Conservation (phyloP, 2,888 invertebrate genomes). For the Cistogaster globosa region DNA sequence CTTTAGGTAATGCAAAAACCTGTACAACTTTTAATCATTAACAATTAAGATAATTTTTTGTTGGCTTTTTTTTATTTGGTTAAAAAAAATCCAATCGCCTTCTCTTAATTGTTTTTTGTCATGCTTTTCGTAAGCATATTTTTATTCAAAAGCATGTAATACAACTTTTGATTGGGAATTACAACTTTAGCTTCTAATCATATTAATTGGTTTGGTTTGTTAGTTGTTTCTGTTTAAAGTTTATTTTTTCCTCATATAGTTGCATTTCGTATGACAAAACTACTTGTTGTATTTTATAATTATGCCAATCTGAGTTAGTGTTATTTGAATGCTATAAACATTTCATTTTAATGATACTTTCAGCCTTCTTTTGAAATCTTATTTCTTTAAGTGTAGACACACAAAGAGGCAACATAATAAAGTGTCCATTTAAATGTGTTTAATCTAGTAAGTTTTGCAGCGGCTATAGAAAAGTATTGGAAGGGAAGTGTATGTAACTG, state of each 20-base stretch:
- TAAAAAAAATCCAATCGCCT: slow-evolving; percentile 4
- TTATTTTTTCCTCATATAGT: slow-evolving; percentile 26
- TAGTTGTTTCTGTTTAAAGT: not conserved
- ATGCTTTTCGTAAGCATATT: not conserved
- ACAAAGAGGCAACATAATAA: not conserved
- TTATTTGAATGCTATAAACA: slow-evolving; percentile 71
- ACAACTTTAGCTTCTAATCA: slow-evolving; percentile 50
- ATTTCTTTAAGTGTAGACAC: slow-evolving; percentile 10
- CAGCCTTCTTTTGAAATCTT: slow-evolving; percentile 29
- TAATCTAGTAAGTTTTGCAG: slow-evolving; percentile 45
- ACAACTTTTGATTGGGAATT: slow-evolving; percentile 64
- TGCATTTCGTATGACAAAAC: slow-evolving; percentile 55
- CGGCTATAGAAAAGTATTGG: slow-evolving; percentile 28
- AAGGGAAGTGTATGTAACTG: slow-evolving; percentile 5
- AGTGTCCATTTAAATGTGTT: slow-evolving; percentile 15
- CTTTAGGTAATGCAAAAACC: slow-evolving; percentile 53
- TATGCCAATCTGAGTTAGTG: slow-evolving; percentile 71
- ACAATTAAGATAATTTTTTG: slow-evolving; percentile 74
- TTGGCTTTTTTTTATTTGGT: slow-evolving; percentile 62
- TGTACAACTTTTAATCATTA: slow-evolving; percentile 65
- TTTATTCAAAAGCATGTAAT: slow-evolving; percentile 48
- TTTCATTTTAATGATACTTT: slow-evolving; percentile 64
- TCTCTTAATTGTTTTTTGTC: slow-evolving; percentile 13
- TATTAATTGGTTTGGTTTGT: slow-evolving; percentile 33
- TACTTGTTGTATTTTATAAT: slow-evolving; percentile 71